Evolutionary conservation across 2,113 vertebrate species (phyloP).

Genomic region (Chionodraco myersi): DNA sequence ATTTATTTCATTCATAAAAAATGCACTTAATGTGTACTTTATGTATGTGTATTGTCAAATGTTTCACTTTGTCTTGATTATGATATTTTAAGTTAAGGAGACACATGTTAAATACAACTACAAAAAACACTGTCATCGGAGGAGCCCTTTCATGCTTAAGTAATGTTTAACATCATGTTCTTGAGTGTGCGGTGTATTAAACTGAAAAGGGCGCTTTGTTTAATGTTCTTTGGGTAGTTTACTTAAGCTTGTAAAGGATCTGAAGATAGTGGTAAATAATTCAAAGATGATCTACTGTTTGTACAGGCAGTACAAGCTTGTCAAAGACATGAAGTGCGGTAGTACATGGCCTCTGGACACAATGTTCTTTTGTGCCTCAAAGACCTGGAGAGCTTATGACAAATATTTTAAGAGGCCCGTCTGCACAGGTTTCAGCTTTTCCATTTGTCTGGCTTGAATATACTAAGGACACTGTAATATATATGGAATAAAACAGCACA

Average conservation of each 20-base stretch:
- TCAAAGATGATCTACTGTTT: conserved; percentile 12
- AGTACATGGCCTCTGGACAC: conserved; percentile 16
- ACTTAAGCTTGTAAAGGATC: conserved; percentile 42
- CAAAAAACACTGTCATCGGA: neutral
- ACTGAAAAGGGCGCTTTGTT: conserved; percentile 13
- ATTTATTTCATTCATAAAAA: neutral
- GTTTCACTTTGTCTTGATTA: neutral
- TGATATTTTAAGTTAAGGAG: neutral
- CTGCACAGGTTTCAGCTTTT: conserved; percentile 6
- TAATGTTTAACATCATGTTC: neutral
- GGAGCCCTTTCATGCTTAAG: neutral
- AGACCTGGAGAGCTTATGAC: conserved; percentile 28
- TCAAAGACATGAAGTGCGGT: conserved; percentile 12
- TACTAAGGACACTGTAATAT: neutral
- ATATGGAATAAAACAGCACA: neutral
- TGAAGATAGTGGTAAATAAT: conserved; percentile 5
- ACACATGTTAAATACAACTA: neutral
- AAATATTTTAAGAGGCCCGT: conserved; percentile 17
- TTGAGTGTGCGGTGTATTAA: neutral
- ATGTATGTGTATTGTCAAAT: neutral
- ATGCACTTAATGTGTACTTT: neutral
- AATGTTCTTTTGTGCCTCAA: conserved; percentile 36
- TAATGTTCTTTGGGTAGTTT: conserved; percentile 33
- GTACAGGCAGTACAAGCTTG: conserved; percentile 6
- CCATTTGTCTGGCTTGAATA: neutral